Percentiles rank a stretch among this genome's conserved stretches.
Evolutionary conservation across 2,797 vertebrate species (phyloP).

Genomic region (Tokudaia tokunoshimensis): DNA sequence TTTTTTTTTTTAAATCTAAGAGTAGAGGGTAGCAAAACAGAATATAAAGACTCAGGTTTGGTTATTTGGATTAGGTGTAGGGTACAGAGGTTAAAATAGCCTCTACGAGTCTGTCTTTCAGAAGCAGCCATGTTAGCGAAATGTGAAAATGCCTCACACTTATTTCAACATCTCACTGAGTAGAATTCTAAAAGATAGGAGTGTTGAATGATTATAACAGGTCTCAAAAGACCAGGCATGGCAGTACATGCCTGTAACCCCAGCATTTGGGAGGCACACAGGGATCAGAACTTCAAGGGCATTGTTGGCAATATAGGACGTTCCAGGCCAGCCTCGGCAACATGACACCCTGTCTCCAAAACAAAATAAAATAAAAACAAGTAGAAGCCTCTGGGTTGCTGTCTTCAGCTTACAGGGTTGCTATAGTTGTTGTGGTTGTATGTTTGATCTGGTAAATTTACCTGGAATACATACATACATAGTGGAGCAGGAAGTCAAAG

Average conservation of each 20-base stretch:
- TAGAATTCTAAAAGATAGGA: not conserved
- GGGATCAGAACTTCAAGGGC: not conserved
- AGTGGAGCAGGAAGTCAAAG: constrained; percentile 14
- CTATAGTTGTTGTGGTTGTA: not conserved
- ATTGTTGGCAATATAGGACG: not conserved
- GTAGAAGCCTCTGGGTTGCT: not conserved
- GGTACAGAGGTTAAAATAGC: constrained; percentile 3
- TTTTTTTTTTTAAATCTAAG: not conserved
- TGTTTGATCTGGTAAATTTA: not conserved
- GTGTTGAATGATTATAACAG: not conserved
- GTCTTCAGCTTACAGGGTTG: not conserved
- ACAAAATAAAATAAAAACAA: not conserved
- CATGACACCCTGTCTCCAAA: not conserved
- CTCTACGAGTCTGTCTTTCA: constrained; percentile 27
- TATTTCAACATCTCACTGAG: constrained; percentile 17
- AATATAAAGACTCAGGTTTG: constrained; percentile 1
- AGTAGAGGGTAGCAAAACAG: not conserved
- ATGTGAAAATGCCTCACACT: not conserved
- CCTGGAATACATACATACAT: not conserved
- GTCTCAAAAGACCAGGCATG: not conserved
- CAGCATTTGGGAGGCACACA: not conserved
- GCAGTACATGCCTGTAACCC: not conserved
- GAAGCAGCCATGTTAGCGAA: constrained; percentile 34
- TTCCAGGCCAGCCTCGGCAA: not conserved
- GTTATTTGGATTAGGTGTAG: not conserved